These are phyloP conservation scores for Brachirus orientalis DNA, from an alignment of 2,113 vertebrate species.

Conservation along the genomic window DNA sequence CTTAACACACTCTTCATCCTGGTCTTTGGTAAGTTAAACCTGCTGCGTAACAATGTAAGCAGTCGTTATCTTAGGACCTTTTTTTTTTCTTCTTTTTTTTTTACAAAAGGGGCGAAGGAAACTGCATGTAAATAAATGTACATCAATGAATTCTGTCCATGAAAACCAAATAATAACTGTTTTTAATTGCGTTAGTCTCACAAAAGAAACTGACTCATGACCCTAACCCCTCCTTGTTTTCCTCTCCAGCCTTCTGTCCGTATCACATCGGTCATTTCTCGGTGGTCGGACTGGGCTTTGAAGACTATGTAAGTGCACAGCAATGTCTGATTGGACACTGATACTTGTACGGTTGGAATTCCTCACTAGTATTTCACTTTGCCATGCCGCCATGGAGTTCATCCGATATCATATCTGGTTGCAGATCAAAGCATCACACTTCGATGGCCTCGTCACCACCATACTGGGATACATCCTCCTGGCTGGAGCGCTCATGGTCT, in stretches of 20 bases:
- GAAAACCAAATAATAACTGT: not conserved
- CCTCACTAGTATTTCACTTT: not conserved
- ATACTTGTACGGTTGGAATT: not conserved
- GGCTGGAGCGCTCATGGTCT: slow-evolving; percentile 91
- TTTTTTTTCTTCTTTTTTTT: not conserved
- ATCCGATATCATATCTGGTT: slow-evolving; percentile 31
- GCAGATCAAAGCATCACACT: slow-evolving; percentile 94
- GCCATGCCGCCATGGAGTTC: not conserved
- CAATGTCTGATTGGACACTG: not conserved
- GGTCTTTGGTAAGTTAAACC: slow-evolving; percentile 89
- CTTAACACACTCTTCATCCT: slow-evolving; percentile 97
- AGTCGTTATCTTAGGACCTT: not conserved
- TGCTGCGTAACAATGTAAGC: not conserved
- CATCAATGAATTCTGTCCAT: no score
- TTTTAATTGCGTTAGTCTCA: not conserved
- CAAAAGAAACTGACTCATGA: no score
- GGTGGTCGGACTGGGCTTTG: slow-evolving; percentile 94
- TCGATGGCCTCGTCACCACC: slow-evolving; percentile 95
- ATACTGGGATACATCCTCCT: slow-evolving; percentile 95
- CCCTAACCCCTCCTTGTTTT: slow-evolving; percentile 2
- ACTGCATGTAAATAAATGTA: no score
- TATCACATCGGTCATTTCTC: slow-evolving; percentile 98
- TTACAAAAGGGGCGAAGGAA: no score
- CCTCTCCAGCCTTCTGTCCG: slow-evolving; percentile 90
- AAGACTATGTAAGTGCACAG: slow-evolving; percentile 90